These are phyloP conservation scores for Phrynosoma blainvillii DNA, from an alignment of 2,113 vertebrate genomes.

Conservation along the genomic window DNA sequence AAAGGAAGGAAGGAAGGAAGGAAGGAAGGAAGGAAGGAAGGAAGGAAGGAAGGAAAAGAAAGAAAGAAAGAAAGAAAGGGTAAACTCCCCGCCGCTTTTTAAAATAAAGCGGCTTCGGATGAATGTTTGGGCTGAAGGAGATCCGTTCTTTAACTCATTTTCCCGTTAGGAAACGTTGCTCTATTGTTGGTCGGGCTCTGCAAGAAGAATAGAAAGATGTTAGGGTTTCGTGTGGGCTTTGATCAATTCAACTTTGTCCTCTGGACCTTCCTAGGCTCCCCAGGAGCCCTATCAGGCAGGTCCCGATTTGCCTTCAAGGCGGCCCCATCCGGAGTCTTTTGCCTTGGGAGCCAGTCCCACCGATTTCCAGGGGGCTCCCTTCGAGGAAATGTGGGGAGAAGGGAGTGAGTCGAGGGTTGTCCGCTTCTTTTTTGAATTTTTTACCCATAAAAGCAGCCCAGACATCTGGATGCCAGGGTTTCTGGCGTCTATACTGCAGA, in stretches of 20 bases:
- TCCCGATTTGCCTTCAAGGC: not conserved
- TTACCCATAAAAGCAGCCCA: no score
- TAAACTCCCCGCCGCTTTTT: not conserved
- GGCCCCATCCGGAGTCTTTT: no score
- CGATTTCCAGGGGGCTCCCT: not conserved
- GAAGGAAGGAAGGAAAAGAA: no score
- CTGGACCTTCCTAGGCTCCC: not conserved
- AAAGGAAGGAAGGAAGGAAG: no score
- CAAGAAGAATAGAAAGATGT: not conserved
- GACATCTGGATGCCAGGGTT: no score
- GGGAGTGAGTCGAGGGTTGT: no score
- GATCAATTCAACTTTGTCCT: not conserved
- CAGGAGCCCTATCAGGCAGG: not conserved
- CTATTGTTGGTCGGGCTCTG: not conserved
- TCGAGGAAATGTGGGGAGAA: no score
- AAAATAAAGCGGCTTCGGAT: not conserved
- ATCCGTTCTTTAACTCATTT: not conserved
- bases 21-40: no score
- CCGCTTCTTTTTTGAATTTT: no score
- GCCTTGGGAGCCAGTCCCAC: not conserved
- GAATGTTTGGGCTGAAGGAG: not conserved
- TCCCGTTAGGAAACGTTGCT: not conserved
- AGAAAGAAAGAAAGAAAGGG: not conserved
- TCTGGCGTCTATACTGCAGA: no score
- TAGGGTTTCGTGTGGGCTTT: not conserved